phyloP scores from a whole-genome alignment of 2,113 vertebrate genomes.

The Cathartes aura region DNA sequence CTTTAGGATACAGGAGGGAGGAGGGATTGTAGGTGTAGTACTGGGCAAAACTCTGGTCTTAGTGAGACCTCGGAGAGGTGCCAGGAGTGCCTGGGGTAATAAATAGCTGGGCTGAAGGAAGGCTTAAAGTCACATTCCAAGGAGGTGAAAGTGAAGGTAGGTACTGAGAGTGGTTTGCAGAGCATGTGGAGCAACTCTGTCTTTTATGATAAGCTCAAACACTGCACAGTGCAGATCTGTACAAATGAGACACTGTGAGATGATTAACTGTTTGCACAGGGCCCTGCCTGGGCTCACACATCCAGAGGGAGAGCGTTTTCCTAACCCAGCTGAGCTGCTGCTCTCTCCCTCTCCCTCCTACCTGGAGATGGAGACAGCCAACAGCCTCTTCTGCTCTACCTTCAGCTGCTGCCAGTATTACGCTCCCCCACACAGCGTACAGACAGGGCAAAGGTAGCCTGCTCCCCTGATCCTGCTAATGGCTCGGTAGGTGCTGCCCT shows the following conservation, averaged over 20 bases:
- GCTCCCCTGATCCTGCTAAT: neutral
- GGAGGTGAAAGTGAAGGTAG: neutral
- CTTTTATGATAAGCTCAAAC: neutral
- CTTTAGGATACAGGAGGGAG: neutral
- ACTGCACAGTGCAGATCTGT: neutral
- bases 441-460: neutral
- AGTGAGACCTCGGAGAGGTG: neutral
- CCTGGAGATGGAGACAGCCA: neutral
- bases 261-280: neutral
- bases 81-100: neutral
- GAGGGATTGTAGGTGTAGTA: neutral
- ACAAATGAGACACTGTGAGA: neutral
- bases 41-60: neutral
- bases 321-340: neutral
- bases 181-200: neutral
- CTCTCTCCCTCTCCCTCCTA: neutral
- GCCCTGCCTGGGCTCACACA: neutral
- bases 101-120: neutral
- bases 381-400: neutral
- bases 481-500: neutral
- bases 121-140: neutral
- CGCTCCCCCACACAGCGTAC: accelerated
- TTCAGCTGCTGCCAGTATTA: neutral
- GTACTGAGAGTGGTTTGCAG: neutral
- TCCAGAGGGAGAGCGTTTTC: neutral